Evolutionary conservation across 1,140 invertebrate genomes (phyloP).

Genomic region (Portunus trituberculatus): DNA sequence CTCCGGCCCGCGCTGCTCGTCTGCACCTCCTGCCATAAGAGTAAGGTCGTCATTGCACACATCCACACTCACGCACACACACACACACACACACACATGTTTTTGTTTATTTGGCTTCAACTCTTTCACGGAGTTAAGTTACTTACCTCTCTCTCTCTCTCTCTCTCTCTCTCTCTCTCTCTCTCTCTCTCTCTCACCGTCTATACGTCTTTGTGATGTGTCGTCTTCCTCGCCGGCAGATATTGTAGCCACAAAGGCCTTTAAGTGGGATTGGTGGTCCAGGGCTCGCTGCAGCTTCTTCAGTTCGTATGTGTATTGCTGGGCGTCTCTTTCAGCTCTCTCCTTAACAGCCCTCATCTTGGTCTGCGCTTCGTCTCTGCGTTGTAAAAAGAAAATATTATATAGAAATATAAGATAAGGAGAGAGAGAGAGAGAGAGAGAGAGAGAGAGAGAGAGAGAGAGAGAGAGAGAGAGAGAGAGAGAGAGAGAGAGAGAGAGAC

Average conservation of each 20-base stretch:
- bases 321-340: conserved; percentile 54
- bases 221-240: conserved; percentile 68
- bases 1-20: conserved; percentile 58
- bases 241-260: conserved; percentile 67
- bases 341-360: conserved; percentile 67
- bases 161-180: not conserved
- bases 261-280: conserved; percentile 62
- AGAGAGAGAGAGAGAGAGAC: too few species aligned
- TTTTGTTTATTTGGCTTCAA: too few species aligned
- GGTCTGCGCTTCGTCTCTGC: conserved; percentile 68
- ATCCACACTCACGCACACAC: too few species aligned
- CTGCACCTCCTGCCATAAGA: conserved; percentile 41
- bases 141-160: not conserved
- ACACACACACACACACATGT: too few species aligned
- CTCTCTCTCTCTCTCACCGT: conserved; percentile 27
- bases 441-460: too few species aligned
- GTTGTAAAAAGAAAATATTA: not conserved
- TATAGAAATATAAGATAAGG: not conserved
- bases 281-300: conserved; percentile 68
- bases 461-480: too few species aligned
- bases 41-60: too few species aligned
- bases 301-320: conserved; percentile 66
- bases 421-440: too few species aligned
- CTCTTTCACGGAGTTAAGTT: not conserved
- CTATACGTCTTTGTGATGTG: not conserved